Conservation (phyloP, 2,888 invertebrate species). For the Plebejus anna region DNA sequence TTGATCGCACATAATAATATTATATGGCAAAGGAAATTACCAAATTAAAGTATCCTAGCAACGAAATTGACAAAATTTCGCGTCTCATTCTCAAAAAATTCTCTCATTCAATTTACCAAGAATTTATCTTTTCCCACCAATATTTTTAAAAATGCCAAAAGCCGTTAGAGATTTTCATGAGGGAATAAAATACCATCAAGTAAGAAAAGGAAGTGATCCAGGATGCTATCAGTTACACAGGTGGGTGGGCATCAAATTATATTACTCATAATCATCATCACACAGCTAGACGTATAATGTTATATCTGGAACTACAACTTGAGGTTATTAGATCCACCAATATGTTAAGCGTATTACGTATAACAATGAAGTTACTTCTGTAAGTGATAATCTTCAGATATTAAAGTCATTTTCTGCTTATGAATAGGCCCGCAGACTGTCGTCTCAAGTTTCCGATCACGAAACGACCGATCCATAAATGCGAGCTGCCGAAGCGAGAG, state of each 20-base stretch:
- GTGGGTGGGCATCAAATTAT: slow-evolving; percentile 51
- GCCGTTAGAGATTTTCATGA: slow-evolving; percentile 53
- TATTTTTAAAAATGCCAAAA: slow-evolving; percentile 54
- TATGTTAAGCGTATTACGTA: too few relatives aligned
- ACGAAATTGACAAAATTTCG: slow-evolving; percentile 22
- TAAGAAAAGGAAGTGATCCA: slow-evolving; percentile 54
- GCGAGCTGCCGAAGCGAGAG: slow-evolving; percentile 54
- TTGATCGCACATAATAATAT: background rate
- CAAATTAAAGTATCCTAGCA: slow-evolving; percentile 17
- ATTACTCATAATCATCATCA: background rate
- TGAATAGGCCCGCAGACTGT: slow-evolving; percentile 65
- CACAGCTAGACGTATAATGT: background rate
- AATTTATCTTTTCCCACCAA: slow-evolving; percentile 34
- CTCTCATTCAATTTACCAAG: background rate
- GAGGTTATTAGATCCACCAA: too few relatives aligned
- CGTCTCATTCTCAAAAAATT: background rate
- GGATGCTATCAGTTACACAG: slow-evolving; percentile 70
- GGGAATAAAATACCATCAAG: slow-evolving; percentile 57
- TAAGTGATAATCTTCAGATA: too few relatives aligned
- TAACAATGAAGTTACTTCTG: too few relatives aligned
- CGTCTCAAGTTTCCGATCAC: slow-evolving; percentile 65
- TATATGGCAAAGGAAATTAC: background rate
- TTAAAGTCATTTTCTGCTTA: too few relatives aligned
- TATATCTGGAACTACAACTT: too few relatives aligned
- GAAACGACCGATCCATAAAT: slow-evolving; percentile 67